These are phyloP conservation scores for Bombylius major DNA, from an alignment of 2,888 invertebrate species.

Conservation along the genomic window DNA sequence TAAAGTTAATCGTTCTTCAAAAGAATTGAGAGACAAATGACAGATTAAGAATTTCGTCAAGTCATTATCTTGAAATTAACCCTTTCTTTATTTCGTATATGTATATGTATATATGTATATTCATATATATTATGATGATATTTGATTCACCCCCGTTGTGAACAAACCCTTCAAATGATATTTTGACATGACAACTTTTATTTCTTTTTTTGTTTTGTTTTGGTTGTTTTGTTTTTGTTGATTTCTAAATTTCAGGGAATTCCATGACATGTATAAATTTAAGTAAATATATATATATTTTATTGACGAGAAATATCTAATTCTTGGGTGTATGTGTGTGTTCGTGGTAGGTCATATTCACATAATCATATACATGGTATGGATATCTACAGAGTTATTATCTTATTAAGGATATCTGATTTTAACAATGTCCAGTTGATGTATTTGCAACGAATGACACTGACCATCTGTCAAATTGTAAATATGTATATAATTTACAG, in stretches of 20 bases:
- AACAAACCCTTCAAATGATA: background rate
- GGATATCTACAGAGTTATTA: background rate
- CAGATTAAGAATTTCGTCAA: slow-evolving; percentile 34
- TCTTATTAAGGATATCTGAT: background rate
- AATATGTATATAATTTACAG: background rate
- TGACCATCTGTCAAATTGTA: slow-evolving; percentile 6
- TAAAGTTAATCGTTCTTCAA: slow-evolving; percentile 10
- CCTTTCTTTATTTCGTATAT: background rate
- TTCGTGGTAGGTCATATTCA: too few relatives aligned
- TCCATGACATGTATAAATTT: background rate
- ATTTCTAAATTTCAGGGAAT: slow-evolving; percentile 4
- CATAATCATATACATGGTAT: too few relatives aligned
- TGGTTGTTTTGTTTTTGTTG: too few relatives aligned
- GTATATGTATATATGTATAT: too few relatives aligned
- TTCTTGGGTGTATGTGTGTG: too few relatives aligned
- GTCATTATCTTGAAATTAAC: slow-evolving; percentile 26
- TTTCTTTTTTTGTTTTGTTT: too few relatives aligned
- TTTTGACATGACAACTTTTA: slow-evolving; percentile 1
- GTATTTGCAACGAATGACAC: background rate
- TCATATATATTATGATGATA: background rate
- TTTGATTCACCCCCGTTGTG: slow-evolving; percentile 5
- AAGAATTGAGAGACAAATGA: slow-evolving; percentile 22
- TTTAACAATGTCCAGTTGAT: slow-evolving; percentile 1
- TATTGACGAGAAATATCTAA: too few relatives aligned
- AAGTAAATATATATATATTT: background rate